Evolutionary conservation across 35 echinoderm and acorn worm genomes (phyloP).

Genomic region (Apostichopus californicus): DNA sequence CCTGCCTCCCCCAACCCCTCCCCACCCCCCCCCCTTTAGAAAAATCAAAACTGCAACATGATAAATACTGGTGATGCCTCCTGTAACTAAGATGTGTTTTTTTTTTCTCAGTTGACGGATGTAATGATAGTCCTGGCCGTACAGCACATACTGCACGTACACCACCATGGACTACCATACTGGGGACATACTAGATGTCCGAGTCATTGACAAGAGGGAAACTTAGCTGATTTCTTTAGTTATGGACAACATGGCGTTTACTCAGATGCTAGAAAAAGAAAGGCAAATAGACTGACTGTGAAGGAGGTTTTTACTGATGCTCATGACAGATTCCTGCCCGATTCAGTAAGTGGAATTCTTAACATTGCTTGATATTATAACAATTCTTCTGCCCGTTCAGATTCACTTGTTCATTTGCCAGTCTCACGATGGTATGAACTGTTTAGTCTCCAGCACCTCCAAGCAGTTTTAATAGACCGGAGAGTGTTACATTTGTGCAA

Average conservation of each 20-base stretch:
- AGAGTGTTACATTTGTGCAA: too few relatives aligned
- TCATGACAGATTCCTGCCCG: constrained; percentile 4
- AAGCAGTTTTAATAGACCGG: too few relatives aligned
- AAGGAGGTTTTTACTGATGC: constrained; percentile 37
- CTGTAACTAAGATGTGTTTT: background rate
- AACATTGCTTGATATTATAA: background rate
- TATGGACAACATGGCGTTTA: constrained; percentile 39
- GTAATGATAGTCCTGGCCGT: constrained; percentile 49
- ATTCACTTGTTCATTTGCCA: too few relatives aligned
- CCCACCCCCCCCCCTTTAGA: background rate
- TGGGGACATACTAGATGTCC: constrained; percentile 11
- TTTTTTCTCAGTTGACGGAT: constrained; percentile 25
- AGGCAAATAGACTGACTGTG: background rate
- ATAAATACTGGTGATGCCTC: too few relatives aligned
- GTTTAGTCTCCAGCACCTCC: too few relatives aligned
- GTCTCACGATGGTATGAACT: too few relatives aligned
- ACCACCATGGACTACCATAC: constrained; percentile 39
- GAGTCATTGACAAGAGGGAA: constrained; percentile 28
- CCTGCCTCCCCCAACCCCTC: background rate
- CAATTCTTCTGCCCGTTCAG: background rate
- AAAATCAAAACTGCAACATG: background rate
- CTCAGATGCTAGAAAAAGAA: background rate
- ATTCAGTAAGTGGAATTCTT: constrained; percentile 13
- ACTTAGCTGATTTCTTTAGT: background rate
- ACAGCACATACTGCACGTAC: constrained; percentile 31